Conservation (phyloP, 2,113 vertebrate genomes). For the Chaenogobius annularis region DNA sequence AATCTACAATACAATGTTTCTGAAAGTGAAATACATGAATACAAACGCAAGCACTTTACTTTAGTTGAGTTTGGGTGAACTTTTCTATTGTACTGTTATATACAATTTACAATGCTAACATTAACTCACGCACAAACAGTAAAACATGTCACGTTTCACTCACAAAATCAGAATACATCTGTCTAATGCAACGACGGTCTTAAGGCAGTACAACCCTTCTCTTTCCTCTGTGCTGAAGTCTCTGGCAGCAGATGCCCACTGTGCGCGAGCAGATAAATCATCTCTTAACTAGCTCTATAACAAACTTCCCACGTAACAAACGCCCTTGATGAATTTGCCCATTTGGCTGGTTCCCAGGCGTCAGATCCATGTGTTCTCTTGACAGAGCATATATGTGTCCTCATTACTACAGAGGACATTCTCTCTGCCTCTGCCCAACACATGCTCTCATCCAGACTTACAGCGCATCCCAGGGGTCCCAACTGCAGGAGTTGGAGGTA, state of each 20-base stretch:
- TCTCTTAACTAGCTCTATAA: constrained; percentile 56
- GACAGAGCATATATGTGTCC: constrained; percentile 49
- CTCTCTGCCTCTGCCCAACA: constrained; percentile 11
- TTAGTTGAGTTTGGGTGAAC: too few species aligned
- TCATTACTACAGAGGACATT: constrained; percentile 40
- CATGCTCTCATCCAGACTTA: constrained; percentile 13
- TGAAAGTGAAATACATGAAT: too few species aligned
- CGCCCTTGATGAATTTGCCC: constrained; percentile 75
- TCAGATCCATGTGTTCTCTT: constrained; percentile 51
- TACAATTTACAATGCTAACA: not conserved
- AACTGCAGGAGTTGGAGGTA: not conserved
- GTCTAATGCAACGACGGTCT: not conserved
- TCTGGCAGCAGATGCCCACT: constrained; percentile 29
- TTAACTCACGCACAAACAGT: not conserved
- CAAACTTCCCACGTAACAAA: constrained; percentile 64
- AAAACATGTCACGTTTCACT: not conserved
- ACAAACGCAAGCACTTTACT: too few species aligned
- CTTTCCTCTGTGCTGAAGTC: constrained; percentile 39
- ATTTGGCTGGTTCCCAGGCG: constrained; percentile 70
- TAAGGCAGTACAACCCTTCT: not conserved
- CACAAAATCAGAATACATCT: not conserved
- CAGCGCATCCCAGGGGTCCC: constrained; percentile 13
- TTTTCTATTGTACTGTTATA: not conserved
- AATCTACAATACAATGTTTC: too few species aligned
- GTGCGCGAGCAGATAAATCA: constrained; percentile 64